These are phyloP conservation scores for Aphis craccivora DNA, from an alignment of 1,140 invertebrate species.

Conservation along the genomic window DNA sequence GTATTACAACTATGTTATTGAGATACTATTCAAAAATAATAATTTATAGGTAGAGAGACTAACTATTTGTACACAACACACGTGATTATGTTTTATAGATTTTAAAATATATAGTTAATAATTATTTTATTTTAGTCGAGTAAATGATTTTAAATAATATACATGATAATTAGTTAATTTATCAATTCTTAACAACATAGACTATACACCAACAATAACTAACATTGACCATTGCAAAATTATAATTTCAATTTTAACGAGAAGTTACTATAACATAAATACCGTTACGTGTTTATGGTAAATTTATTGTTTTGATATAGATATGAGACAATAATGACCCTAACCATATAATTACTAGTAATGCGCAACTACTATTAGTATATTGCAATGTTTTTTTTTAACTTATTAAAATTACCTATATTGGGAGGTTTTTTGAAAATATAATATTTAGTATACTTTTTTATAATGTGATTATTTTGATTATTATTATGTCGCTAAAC, in stretches of 20 bases:
- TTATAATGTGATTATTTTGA: not conserved
- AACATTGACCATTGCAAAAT: not conserved
- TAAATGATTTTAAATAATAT: not conserved
- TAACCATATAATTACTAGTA: not conserved
- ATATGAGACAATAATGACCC: not conserved
- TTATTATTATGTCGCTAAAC: not conserved
- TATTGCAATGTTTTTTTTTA: not conserved
- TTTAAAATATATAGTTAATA: not conserved
- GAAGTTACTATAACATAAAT: not conserved
- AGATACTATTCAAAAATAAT: too few species aligned
- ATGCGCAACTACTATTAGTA: not conserved
- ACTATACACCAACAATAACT: not conserved
- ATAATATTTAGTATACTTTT: not conserved
- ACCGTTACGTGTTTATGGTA: not conserved
- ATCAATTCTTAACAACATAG: not conserved
- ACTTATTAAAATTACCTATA: not conserved
- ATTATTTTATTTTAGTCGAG: not conserved
- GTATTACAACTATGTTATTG: too few species aligned
- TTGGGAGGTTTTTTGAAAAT: not conserved
- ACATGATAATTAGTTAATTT: not conserved
- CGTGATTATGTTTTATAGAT: not conserved
- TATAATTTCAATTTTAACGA: not conserved
- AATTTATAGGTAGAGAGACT: not conserved
- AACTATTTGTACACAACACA: not conserved
- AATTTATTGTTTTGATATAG: conserved; percentile 18